Evolutionary conservation across 2,888 invertebrate species (phyloP).

Genomic region (Zonitis immaculata): DNA sequence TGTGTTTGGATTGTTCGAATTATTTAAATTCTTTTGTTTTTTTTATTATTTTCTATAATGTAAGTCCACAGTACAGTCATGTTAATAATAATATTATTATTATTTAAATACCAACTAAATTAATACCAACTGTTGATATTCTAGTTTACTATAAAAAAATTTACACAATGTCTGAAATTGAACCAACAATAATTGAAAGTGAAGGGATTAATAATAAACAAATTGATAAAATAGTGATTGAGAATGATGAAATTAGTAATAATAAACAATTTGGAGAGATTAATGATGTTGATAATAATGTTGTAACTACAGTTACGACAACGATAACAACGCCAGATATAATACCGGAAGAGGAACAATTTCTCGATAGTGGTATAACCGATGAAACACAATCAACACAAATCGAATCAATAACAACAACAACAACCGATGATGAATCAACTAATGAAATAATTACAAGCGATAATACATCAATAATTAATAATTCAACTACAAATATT

Average conservation of each 20-base stretch:
- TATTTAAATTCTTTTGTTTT: not conserved
- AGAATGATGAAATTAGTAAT: too few species aligned
- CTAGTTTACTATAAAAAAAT: slow-evolving; percentile 12
- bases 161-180: slow-evolving; percentile 11
- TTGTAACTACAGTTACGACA: not conserved
- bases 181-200: not conserved
- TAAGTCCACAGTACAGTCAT: not conserved
- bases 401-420: not conserved
- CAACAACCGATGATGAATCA: not conserved
- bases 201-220: not conserved
- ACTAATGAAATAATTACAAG: not conserved
- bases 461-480: not conserved
- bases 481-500: not conserved
- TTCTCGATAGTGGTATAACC: not conserved
- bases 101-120: not conserved
- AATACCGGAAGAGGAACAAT: not conserved
- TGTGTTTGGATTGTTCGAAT: not conserved
- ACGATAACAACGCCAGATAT: not conserved
- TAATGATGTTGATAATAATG: not conserved
- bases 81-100: not conserved
- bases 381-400: not conserved
- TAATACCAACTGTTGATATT: slow-evolving; percentile 17
- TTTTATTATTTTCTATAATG: not conserved
- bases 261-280: not conserved
- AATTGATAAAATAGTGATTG: not conserved